Evolutionary conservation across 2,113 vertebrate genomes (phyloP).

Genomic region (Poeciliopsis retropinna): DNA sequence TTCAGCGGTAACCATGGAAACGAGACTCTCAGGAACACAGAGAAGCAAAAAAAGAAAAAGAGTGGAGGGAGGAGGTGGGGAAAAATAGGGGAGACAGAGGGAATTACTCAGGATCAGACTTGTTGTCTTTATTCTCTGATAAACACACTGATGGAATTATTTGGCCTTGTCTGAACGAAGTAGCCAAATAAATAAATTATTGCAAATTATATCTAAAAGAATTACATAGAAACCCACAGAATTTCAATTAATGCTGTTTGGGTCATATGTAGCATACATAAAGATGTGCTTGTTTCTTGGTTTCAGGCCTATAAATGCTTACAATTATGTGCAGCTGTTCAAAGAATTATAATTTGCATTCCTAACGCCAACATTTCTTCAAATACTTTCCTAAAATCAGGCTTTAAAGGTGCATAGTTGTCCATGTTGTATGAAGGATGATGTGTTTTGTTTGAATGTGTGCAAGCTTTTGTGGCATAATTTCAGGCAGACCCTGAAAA

Average conservation of each 20-base stretch:
- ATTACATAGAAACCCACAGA: background rate
- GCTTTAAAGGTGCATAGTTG: slow-evolving; percentile 29
- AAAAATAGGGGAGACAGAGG: slow-evolving; percentile 6
- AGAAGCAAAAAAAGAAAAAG: slow-evolving; percentile 23
- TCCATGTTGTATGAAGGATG: slow-evolving; percentile 15
- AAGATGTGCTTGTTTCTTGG: slow-evolving; percentile 3
- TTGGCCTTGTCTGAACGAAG: background rate
- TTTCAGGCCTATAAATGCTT: background rate
- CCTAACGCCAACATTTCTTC: slow-evolving; percentile 47
- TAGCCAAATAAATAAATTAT: background rate
- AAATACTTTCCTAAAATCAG: slow-evolving; percentile 57
- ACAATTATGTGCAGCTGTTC: slow-evolving; percentile 4
- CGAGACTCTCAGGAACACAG: slow-evolving; percentile 69
- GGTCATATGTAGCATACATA: background rate
- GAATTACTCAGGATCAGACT: slow-evolving; percentile 30
- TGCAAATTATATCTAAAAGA: background rate
- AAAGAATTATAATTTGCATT: background rate
- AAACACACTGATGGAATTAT: slow-evolving; percentile 36
- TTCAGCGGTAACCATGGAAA: slow-evolving; percentile 70
- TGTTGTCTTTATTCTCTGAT: slow-evolving; percentile 49
- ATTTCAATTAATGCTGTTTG: background rate
- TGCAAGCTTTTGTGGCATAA: slow-evolving; percentile 8
- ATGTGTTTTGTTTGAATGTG: slow-evolving; percentile 6
- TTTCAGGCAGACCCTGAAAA: slow-evolving; percentile 38
- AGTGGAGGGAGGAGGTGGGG: slow-evolving; percentile 1